Percentiles rank a stretch among this genome's conserved stretches.
These are phyloP conservation scores for Macrotrachela quadricornifera DNA, from an alignment of 1,140 invertebrate species.

Conservation along the genomic window DNA sequence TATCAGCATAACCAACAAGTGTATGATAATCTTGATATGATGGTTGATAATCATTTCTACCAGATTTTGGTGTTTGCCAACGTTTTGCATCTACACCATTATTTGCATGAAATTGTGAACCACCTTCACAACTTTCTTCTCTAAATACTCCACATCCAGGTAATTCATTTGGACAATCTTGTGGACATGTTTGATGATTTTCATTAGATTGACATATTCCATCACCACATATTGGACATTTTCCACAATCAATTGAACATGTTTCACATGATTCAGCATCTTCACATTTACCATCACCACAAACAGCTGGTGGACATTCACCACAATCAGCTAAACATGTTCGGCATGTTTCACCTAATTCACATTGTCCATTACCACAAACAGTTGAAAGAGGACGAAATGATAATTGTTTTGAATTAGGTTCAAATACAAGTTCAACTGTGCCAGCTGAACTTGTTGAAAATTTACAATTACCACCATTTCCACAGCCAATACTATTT, in stretches of 20 bases:
- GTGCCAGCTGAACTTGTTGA: slow-evolving; percentile 4
- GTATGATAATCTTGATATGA: slow-evolving; percentile 7
- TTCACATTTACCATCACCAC: not conserved
- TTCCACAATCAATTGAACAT: not conserved
- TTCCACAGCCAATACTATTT: not conserved
- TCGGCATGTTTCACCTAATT: slow-evolving; percentile 5
- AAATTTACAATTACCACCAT: slow-evolving; percentile 2
- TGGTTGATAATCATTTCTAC: not conserved
- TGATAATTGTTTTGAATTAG: slow-evolving; percentile 1
- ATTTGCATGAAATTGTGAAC: slow-evolving; percentile 3
- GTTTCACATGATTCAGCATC: not conserved
- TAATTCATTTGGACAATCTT: slow-evolving; percentile 7
- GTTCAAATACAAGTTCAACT: not conserved
- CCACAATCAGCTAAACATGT: slow-evolving; percentile 7
- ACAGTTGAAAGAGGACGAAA: not conserved
- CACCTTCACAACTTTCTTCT: slow-evolving; percentile 3
- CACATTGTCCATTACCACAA: slow-evolving; percentile 5
- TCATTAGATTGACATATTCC: slow-evolving; percentile 3
- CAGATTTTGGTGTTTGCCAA: slow-evolving; percentile 9
- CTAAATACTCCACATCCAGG: slow-evolving; percentile 5
- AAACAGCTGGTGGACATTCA: slow-evolving; percentile 7
- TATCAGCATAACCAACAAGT: slow-evolving; percentile 6
- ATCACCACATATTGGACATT: not conserved
- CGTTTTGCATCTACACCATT: not conserved
- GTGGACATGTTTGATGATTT: slow-evolving; percentile 2